Percentiles rank a stretch among this genome's conserved stretches.
These are phyloP conservation scores for Stichopus chloronotus DNA, from an alignment of 35 echinoderm and acorn worm species.

Conservation along the genomic window DNA sequence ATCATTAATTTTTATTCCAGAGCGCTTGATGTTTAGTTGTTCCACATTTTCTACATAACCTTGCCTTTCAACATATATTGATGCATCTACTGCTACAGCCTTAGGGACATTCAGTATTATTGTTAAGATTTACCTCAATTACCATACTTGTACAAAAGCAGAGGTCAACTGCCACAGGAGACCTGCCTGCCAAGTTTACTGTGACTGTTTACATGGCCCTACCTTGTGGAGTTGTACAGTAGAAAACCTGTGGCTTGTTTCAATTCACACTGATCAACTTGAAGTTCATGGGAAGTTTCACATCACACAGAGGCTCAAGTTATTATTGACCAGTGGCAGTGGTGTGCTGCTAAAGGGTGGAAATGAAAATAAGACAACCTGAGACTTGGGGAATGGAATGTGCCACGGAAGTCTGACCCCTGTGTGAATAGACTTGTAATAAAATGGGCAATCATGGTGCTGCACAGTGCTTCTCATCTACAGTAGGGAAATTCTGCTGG, in stretches of 20 bases:
- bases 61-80: not conserved
- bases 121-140: slow-evolving; percentile 48
- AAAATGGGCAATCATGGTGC: not conserved
- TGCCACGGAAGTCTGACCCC: not conserved
- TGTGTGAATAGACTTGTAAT: not conserved
- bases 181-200: not conserved
- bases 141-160: slow-evolving; percentile 16
- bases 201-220: not conserved
- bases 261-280: not conserved
- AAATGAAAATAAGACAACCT: not conserved
- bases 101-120: slow-evolving; percentile 34
- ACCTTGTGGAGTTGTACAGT: not conserved
- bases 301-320: not conserved
- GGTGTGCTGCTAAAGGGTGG: not conserved
- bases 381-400: slow-evolving; percentile 13
- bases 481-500: not conserved
- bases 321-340: not conserved
- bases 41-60: not conserved
- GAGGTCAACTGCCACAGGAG: slow-evolving; percentile 46
- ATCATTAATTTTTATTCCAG: too few relatives aligned
- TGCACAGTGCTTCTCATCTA: not conserved
- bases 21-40: too few relatives aligned
- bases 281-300: not conserved
- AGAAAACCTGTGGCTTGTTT: not conserved
- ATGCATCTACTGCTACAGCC: not conserved